Evolutionary conservation across 1,140 invertebrate genomes (phyloP).

Genomic region (Drosophila lini): DNA sequence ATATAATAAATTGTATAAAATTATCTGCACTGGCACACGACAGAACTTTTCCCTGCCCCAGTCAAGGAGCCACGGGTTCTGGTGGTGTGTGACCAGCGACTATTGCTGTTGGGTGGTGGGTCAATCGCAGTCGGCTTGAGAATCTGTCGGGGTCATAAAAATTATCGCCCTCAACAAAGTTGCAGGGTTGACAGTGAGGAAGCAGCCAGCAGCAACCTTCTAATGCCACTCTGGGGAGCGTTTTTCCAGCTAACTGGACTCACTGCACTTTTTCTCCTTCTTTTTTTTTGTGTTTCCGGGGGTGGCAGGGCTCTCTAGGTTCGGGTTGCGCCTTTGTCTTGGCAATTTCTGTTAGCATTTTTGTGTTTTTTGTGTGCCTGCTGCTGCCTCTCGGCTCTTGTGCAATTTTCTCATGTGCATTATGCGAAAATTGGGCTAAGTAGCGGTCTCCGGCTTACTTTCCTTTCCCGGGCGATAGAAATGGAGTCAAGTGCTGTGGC

Average conservation of each 20-base stretch:
- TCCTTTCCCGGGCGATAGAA: constrained; percentile 58
- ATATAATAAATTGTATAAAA: constrained; percentile 81
- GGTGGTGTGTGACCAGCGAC: constrained; percentile 50
- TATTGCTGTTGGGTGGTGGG: constrained; percentile 64
- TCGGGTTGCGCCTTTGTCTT: constrained; percentile 41
- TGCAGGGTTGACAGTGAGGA: constrained; percentile 55
- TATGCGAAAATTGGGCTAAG: constrained; percentile 82
- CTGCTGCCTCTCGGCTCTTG: constrained; percentile 62
- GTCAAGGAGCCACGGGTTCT: not conserved
- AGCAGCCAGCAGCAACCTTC: constrained; percentile 34
- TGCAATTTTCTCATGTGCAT: constrained; percentile 79
- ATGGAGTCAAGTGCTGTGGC: constrained; percentile 73
- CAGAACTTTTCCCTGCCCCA: constrained; percentile 30
- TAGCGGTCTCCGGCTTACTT: constrained; percentile 56
- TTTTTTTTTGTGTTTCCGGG: constrained; percentile 31
- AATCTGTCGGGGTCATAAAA: constrained; percentile 75
- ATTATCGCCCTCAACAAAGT: constrained; percentile 72
- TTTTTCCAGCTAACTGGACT: constrained; percentile 67
- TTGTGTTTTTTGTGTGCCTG: constrained; percentile 48
- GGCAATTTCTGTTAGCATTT: constrained; percentile 65
- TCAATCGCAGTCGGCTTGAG: constrained; percentile 73
- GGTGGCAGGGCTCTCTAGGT: constrained; percentile 49
- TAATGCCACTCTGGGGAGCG: constrained; percentile 80
- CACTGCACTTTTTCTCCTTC: constrained; percentile 50
- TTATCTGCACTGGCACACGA: constrained; percentile 76